These are phyloP conservation scores for Coenonympha glycerion DNA, from an alignment of 2,888 invertebrate species.

Conservation along the genomic window DNA sequence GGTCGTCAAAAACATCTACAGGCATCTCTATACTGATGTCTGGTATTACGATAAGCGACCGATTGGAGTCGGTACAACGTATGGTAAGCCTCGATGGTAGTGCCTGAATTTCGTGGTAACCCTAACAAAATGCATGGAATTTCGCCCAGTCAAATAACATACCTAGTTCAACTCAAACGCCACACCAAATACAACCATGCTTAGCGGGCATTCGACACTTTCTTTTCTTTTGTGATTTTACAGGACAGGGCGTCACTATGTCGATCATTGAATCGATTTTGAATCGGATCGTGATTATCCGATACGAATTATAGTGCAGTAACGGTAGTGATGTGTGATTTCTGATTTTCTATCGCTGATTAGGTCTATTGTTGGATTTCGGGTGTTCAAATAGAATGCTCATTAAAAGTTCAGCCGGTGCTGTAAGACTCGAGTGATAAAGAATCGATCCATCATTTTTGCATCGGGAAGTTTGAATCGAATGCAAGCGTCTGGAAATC, in stretches of 20 bases:
- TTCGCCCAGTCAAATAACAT: slow-evolving; percentile 18
- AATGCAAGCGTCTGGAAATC: slow-evolving; percentile 2
- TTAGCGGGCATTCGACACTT: slow-evolving; percentile 53
- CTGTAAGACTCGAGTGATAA: slow-evolving; percentile 6
- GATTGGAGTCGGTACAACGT: no score
- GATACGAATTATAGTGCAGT: slow-evolving; percentile 33
- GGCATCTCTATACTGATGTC: no score
- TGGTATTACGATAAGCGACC: no score
- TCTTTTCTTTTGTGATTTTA: slow-evolving; percentile 62
- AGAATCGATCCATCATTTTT: slow-evolving; percentile 14
- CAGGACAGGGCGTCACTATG: slow-evolving; percentile 63
- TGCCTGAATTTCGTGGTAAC: slow-evolving; percentile 7
- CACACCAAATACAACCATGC: slow-evolving; percentile 32
- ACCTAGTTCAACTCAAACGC: slow-evolving; percentile 13
- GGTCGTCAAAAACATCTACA: no score
- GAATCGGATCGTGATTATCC: slow-evolving; percentile 64
- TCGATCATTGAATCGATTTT: slow-evolving; percentile 52
- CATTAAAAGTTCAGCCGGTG: slow-evolving; percentile 34
- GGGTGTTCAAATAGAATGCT: slow-evolving; percentile 29
- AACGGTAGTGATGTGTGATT: slow-evolving; percentile 58
- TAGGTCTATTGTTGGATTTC: slow-evolving; percentile 55
- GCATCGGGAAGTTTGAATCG: slow-evolving; percentile 10
- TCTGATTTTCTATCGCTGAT: slow-evolving; percentile 56
- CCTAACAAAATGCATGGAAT: slow-evolving; percentile 9
- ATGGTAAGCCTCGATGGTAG: no score